These are phyloP conservation scores for Conopomorpha cramerella DNA, from an alignment of 1,140 invertebrate species.

Conservation along the genomic window DNA sequence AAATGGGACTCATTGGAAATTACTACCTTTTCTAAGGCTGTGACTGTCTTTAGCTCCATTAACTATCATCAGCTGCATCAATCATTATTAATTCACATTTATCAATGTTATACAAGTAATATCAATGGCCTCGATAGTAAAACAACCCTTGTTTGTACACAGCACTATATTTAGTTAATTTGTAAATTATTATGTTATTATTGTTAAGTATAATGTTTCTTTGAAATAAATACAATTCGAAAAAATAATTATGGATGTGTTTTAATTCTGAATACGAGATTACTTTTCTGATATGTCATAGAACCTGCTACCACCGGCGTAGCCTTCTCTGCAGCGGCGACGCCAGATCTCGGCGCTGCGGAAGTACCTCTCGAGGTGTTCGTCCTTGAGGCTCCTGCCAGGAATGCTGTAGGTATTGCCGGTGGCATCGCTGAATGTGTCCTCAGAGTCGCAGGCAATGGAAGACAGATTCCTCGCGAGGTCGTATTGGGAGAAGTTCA, in stretches of 20 bases:
- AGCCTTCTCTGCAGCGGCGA: no score
- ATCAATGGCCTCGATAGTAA: no score
- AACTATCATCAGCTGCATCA: no score
- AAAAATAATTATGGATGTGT: conserved; percentile 15
- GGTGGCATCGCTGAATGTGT: conserved; percentile 24
- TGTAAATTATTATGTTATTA: conserved; percentile 55
- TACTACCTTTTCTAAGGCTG: no score
- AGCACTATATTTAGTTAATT: no score
- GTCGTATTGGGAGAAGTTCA: conserved; percentile 48
- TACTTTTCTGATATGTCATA: not conserved
- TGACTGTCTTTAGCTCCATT: no score
- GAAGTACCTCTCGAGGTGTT: conserved; percentile 42
- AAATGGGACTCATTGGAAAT: no score
- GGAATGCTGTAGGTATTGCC: conserved; percentile 13
- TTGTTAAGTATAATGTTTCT: conserved; percentile 49
- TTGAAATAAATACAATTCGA: conserved; percentile 58
- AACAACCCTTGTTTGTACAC: no score
- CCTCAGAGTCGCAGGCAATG: conserved; percentile 32
- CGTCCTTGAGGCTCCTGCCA: conserved; percentile 22
- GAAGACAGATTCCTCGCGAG: conserved; percentile 35
- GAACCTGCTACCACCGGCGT: no score
- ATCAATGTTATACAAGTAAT: no score
- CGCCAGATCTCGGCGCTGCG: conserved; percentile 37
- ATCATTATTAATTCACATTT: no score
- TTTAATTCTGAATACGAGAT: not conserved